phyloP scores from a whole-genome alignment of 2,113 vertebrate genomes.

The Columba janthina region DNA sequence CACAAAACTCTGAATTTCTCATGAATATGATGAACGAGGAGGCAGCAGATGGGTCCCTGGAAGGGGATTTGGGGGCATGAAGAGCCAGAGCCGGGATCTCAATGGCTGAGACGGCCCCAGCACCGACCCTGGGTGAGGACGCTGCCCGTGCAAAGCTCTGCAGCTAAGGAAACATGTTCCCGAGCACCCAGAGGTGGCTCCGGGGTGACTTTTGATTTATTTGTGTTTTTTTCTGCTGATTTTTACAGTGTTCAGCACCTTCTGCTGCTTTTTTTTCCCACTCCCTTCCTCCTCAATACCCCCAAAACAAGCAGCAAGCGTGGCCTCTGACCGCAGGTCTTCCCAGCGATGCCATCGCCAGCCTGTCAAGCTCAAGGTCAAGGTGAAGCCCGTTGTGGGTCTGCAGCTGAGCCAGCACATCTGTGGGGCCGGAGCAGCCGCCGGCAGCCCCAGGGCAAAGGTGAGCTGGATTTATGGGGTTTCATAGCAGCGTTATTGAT shows the following conservation, averaged over 20 bases:
- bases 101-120: background rate
- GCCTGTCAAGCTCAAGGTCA: background rate
- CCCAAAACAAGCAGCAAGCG: fast-evolving
- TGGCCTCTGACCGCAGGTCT: fast-evolving
- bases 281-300: background rate
- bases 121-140: background rate
- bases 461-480: background rate
- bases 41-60: background rate
- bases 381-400: background rate
- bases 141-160: background rate
- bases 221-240: background rate
- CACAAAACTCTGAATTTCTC: background rate
- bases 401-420: background rate
- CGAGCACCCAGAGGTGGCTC: background rate
- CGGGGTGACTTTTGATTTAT: background rate
- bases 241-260: background rate
- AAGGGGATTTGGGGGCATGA: background rate
- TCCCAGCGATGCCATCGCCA: background rate
- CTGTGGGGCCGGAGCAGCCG: fast-evolving
- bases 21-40: fast-evolving
- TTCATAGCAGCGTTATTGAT: background rate
- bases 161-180: background rate
- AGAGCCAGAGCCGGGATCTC: background rate
- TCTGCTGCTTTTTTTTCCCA: background rate
- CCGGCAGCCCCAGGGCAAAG: background rate